Conservation (phyloP, 2,888 invertebrate genomes). For the Synergus japonicus region DNA sequence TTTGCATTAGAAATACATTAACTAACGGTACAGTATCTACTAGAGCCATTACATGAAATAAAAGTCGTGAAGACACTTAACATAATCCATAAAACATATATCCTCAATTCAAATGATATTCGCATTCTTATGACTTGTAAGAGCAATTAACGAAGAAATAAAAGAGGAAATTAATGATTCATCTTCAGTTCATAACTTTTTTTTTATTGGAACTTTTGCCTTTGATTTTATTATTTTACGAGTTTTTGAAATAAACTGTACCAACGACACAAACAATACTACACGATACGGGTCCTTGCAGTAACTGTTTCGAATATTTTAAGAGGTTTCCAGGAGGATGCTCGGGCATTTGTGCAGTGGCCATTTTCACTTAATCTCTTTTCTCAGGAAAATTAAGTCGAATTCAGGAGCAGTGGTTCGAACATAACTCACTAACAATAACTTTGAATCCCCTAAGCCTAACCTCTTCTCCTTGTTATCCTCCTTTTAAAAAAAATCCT, state of each 20-base stretch:
- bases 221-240: neutral
- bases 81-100: constrained; percentile 12
- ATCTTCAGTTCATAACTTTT: neutral
- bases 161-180: neutral
- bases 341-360: constrained; percentile 54
- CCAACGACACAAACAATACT: constrained; percentile 44
- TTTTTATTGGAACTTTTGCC: constrained; percentile 2
- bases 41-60: constrained; percentile 16
- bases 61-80: constrained; percentile 13
- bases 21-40: neutral
- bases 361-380: constrained; percentile 66
- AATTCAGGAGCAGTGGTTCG: constrained; percentile 65
- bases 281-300: constrained; percentile 26
- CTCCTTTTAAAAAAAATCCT: constrained; percentile 15
- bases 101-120: neutral
- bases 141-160: constrained; percentile 3
- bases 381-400: constrained; percentile 67
- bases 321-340: constrained; percentile 62
- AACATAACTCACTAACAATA: constrained; percentile 67
- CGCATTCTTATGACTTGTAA: constrained; percentile 2
- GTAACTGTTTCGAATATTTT: constrained; percentile 64
- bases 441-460: constrained; percentile 49
- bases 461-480: constrained; percentile 47
- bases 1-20: constrained; percentile 19
- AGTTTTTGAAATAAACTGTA: constrained; percentile 42